These are phyloP conservation scores for Bembecia ichneumoniformis DNA, from an alignment of 2,888 invertebrate species.

Conservation along the genomic window DNA sequence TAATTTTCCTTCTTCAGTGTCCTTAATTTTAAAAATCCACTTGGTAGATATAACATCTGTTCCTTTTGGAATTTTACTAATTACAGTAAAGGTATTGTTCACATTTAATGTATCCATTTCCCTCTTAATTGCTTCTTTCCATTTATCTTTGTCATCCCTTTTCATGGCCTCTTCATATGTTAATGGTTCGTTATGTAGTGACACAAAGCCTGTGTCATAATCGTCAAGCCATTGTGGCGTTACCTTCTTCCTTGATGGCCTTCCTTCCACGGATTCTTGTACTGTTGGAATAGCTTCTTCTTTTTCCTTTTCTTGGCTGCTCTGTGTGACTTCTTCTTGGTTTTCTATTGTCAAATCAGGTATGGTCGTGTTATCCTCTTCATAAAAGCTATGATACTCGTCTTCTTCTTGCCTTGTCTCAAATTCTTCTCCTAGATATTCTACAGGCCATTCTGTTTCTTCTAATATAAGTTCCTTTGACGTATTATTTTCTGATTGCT, in stretches of 20 bases:
- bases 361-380: too few relatives aligned
- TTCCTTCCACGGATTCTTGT: background rate
- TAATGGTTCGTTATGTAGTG: background rate
- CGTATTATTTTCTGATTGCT: too few relatives aligned
- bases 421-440: background rate
- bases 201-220: background rate
- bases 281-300: background rate
- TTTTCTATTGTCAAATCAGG: background rate
- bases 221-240: background rate
- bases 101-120: slow-evolving; percentile 1
- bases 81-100: slow-evolving; percentile 10
- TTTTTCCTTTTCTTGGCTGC: background rate
- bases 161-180: slow-evolving; percentile 1
- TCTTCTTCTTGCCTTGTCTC: background rate
- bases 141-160: slow-evolving; percentile 1
- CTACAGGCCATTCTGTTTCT: too few relatives aligned
- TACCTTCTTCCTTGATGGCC: background rate
- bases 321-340: background rate
- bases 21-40: slow-evolving; percentile 11
- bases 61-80: background rate
- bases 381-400: too few relatives aligned
- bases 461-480: too few relatives aligned
- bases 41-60: background rate
- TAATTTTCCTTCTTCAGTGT: background rate
- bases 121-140: slow-evolving; percentile 2